Evolutionary conservation across 1,140 invertebrate genomes (phyloP), one percentile per base, ranked within the genome.

Genomic region (Penaeus vannamei): DNA sequence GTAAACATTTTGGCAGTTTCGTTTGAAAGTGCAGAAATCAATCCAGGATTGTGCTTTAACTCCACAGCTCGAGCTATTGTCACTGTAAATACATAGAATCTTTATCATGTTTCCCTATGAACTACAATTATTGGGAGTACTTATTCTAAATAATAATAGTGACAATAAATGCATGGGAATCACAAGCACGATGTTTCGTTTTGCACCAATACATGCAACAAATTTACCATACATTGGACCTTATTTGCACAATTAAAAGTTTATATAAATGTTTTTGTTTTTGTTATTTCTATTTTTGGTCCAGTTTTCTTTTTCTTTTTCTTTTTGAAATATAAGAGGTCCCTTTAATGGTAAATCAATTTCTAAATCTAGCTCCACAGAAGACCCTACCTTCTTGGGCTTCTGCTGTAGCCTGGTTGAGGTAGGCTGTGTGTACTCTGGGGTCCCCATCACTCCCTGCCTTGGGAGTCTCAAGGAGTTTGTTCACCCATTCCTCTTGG

Each of bases 41-140:
- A 93, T 85, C 93, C 94, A 20, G 95, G 91, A 90, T 94, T 94
- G 92, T 96, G 96, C 91, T 96, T 96, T 91, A 96, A 90, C 92
- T 96, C 96, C 36, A 96, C 94, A 19, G 96, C 96, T 93, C 95
- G 92, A 20, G 95, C 95, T 86, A 96, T 94, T 29, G 96, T 96
- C 10, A 96, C 95, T 95, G 91, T 83, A 93, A 93, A 69, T 86
- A 90, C 72, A 83, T 53, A 81, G 82, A 86, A 76, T 32, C 69
- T n/a, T 36, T 20, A 26, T 2, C 2, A 76, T 76, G 5, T 23
- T 81, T 14, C 36, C 46, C 62, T 19, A 86, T 76, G 20, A 2
- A 42, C 23, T 46, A 23, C 36, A 72, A 7, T 72, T 59, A 62
- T 46, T 42, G 2, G 29, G 29, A 79, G 14, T 42, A 83, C 29